Percentiles rank a stretch among this genome's conserved stretches.
phyloP scores from a whole-genome alignment of 2,113 vertebrate genomes.

The Uria aalge region DNA sequence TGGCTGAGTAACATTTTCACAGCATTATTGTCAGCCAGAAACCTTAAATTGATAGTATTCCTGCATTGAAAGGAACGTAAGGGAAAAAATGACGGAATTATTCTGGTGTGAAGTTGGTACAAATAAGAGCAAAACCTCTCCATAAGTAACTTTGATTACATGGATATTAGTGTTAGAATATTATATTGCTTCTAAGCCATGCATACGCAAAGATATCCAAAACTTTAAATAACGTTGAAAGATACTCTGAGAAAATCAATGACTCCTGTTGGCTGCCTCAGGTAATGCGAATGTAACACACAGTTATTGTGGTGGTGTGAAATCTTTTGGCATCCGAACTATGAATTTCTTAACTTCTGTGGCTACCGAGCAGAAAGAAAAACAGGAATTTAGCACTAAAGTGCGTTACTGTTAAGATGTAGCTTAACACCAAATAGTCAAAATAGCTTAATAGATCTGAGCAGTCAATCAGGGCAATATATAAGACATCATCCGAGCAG shows the following conservation, averaged over 20 bases:
- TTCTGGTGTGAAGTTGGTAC: neutral
- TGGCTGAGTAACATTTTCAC: neutral
- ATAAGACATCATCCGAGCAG: rapidly evolving
- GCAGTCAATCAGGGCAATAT: neutral
- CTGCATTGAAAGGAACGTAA: neutral
- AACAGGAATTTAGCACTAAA: neutral
- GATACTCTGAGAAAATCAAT: neutral
- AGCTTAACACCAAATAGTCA: neutral
- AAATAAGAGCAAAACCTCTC: neutral
- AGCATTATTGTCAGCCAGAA: neutral
- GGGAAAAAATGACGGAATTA: neutral
- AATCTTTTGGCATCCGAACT: neutral
- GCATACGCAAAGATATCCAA: neutral
- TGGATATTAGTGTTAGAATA: neutral
- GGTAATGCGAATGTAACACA: neutral
- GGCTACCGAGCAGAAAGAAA: neutral
- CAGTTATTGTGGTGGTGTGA: neutral
- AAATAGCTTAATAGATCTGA: neutral
- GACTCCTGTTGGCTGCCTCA: neutral
- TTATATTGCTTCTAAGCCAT: neutral
- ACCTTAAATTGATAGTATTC: neutral
- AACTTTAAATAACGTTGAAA: neutral
- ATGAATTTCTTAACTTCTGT: neutral
- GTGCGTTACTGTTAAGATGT: neutral
- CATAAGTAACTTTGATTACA: neutral